These are phyloP conservation scores for Peromyscus eremicus DNA, from an alignment of 2,797 vertebrate species.

Conservation along the genomic window DNA sequence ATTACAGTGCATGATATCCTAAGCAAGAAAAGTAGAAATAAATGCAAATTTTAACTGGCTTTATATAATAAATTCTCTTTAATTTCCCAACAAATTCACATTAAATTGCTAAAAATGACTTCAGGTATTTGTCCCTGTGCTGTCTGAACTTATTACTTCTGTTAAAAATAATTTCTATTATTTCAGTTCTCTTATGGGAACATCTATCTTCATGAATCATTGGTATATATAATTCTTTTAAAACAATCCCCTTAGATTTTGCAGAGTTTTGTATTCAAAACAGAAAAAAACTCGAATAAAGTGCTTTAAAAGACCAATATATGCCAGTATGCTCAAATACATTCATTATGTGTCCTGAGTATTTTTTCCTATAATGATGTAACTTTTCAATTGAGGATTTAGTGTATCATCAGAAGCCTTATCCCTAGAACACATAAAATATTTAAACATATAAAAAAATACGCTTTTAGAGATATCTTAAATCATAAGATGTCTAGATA, in stretches of 20 bases:
- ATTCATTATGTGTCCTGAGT: background rate
- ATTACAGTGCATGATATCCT: background rate
- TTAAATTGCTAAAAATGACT: background rate
- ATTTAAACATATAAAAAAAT: background rate
- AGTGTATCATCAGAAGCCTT: background rate
- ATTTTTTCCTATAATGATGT: background rate
- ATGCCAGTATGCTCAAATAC: background rate
- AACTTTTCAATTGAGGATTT: background rate
- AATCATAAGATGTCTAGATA: background rate
- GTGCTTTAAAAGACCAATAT: too few species aligned
- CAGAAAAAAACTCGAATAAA: background rate
- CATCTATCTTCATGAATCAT: background rate
- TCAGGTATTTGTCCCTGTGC: background rate
- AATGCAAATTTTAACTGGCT: background rate
- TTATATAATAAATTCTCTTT: background rate
- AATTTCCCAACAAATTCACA: background rate
- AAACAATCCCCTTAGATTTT: background rate
- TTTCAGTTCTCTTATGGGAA: background rate
- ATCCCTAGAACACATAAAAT: background rate
- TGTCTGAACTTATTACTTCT: background rate
- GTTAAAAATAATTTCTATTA: background rate
- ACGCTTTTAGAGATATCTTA: slow-evolving; percentile 7
- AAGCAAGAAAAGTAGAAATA: background rate
- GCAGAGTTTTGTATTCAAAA: background rate
- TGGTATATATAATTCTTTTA: background rate